These are phyloP conservation scores for Chaenodraco wilsoni DNA, from an alignment of 2,797 vertebrate species.

Conservation along the genomic window DNA sequence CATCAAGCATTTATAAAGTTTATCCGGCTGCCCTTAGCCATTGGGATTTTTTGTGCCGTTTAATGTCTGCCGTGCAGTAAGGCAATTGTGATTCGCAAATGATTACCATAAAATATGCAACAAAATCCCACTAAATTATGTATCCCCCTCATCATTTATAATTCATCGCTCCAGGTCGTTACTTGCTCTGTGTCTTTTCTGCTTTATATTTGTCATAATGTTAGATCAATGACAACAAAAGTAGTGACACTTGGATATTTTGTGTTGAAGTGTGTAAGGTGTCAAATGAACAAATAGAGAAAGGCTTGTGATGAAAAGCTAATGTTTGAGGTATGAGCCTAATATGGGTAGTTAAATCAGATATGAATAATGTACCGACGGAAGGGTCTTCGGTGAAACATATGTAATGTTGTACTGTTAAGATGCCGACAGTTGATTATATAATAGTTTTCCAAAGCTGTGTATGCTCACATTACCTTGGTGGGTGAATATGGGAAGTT, in stretches of 20 bases:
- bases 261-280: slow-evolving; percentile 1
- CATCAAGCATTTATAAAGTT: slow-evolving; percentile 12
- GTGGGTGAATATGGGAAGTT: slow-evolving; percentile 13
- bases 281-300: neutral
- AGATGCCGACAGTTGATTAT: slow-evolving; percentile 12
- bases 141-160: slow-evolving; percentile 75
- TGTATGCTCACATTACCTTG: slow-evolving; percentile 11
- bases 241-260: slow-evolving; percentile 16
- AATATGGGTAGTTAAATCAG: slow-evolving; percentile 13
- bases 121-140: slow-evolving; percentile 76
- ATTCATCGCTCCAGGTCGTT: slow-evolving; percentile 73
- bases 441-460: slow-evolving; percentile 2
- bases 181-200: slow-evolving; percentile 46
- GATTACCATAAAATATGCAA: slow-evolving; percentile 82
- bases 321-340: neutral
- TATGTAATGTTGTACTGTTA: slow-evolving; percentile 18
- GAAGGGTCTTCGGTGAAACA: slow-evolving; percentile 18
- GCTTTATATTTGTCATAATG: slow-evolving; percentile 36
- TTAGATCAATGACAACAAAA: slow-evolving; percentile 34
- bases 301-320: neutral
- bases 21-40: neutral
- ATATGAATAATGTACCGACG: slow-evolving; percentile 34
- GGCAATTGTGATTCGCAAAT: slow-evolving; percentile 64
- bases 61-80: slow-evolving; percentile 46
- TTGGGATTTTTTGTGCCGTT: slow-evolving; percentile 26